Percentiles rank a stretch among this genome's conserved stretches.
phyloP scores from a whole-genome alignment of 2,888 invertebrate genomes.

The Ischnus inquisitorius region DNA sequence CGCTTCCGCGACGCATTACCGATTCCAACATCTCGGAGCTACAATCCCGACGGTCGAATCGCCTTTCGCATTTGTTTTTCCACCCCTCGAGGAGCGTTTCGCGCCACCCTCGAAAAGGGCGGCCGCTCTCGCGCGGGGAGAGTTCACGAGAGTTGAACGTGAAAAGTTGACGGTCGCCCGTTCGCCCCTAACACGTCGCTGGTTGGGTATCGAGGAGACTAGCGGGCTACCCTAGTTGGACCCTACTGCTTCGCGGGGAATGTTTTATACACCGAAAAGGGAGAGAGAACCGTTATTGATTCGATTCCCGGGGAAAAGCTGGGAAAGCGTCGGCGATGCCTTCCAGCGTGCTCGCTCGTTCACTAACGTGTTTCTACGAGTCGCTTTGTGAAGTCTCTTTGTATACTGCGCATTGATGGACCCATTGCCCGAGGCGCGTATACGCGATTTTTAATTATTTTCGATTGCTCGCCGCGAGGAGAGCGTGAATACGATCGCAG shows the following conservation, averaged over 20 bases:
- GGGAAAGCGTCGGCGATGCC: constrained; percentile 68
- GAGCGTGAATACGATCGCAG: too few species aligned
- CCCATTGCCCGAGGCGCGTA: too few species aligned
- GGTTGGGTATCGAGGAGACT: neutral
- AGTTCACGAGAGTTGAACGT: constrained; percentile 52
- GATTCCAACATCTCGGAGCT: neutral
- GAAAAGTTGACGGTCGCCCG: neutral
- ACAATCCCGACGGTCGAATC: constrained; percentile 10
- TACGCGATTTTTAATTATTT: too few species aligned
- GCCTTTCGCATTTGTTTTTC: constrained; percentile 1
- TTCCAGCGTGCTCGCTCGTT: neutral
- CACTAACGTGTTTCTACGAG: constrained; percentile 51
- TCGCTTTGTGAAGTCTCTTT: constrained; percentile 54
- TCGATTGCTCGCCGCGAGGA: too few species aligned
- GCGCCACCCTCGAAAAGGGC: constrained; percentile 36
- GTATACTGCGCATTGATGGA: neutral
- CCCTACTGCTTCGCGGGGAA: constrained; percentile 69
- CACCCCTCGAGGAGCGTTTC: constrained; percentile 11
- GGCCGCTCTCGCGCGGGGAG: constrained; percentile 51
- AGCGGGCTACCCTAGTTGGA: constrained; percentile 14
- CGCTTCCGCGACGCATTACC: constrained; percentile 19
- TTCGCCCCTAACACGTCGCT: constrained; percentile 21
- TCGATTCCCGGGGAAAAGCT: constrained; percentile 83
- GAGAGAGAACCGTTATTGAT: constrained; percentile 82
- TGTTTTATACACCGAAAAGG: constrained; percentile 79